Evolutionary conservation across 2,797 vertebrate species (phyloP), one percentile per base, ranked within the genome.

Genomic region (Petrocephalus sullivani): DNA sequence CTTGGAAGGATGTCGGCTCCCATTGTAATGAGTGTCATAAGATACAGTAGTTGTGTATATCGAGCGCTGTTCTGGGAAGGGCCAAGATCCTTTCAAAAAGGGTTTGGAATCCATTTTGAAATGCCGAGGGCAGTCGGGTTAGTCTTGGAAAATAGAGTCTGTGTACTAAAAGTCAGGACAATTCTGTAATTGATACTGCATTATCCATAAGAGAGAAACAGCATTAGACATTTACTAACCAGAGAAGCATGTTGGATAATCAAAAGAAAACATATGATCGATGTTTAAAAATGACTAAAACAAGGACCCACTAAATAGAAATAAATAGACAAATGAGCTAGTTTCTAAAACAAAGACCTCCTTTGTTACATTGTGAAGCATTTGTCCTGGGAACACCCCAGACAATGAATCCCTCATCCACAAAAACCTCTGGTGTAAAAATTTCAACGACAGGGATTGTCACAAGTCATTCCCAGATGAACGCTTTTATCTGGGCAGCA

Each of bases 221-320:
- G 88, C 81, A 58, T 84, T 56, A 84, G 82, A 84, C 84, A 37
- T 86, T 86, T 86, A 60, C 84, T 58, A 86, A 86, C 84, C 14
- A 41, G 54, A 90, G 87, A 91, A 92, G 91, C 91, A 92, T 90
- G 91, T 91, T 61, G 88, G 81, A 87, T 87, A 89, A 89, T 89
- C 89, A 88, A 90, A 90, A 89, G 57, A 89, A 88, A 89, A 90
- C 58, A 89, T 82, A 89, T 88, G 87, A 88, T 84, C 87, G 89
- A 86, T 58, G 33, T 58, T 84, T 86, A 37, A 86, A 58, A 86
- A 57, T 37, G 23, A 19, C 23, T 7, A 60, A 46, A 60, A 86
- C 21, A 56, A 19, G 84, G 53, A 19, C 56, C 53, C 84, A 37
- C 53, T 46, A 58, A 86, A 86, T 19, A 10, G 28, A 57, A 58